Percentiles rank a stretch among this genome's conserved stretches.
Evolutionary conservation across 1,140 invertebrate genomes (phyloP).

Genomic region (Cydia splendana): DNA sequence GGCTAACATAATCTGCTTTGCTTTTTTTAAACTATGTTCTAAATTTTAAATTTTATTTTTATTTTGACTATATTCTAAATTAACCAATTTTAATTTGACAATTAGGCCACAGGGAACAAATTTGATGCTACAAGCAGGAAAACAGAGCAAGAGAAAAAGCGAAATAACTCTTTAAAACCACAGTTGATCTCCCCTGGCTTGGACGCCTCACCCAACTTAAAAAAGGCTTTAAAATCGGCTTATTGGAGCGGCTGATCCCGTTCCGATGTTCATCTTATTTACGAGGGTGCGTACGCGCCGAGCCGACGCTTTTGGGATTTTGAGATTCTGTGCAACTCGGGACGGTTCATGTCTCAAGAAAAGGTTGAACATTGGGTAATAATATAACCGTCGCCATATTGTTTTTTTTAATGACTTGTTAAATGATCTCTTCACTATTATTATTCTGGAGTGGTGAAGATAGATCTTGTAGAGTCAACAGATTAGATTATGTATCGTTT

Average conservation of each 20-base stretch:
- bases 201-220: slow-evolving; percentile 21
- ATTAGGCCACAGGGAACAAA: no score
- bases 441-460: no score
- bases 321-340: background rate
- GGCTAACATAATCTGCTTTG: no score
- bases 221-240: slow-evolving; percentile 31
- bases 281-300: slow-evolving; percentile 12
- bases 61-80: no score
- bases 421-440: no score
- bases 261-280: slow-evolving; percentile 32
- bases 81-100: no score
- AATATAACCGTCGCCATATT: background rate
- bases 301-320: background rate
- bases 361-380: background rate
- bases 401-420: no score
- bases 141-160: background rate
- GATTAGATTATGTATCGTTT: no score
- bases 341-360: background rate
- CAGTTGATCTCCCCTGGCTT: background rate
- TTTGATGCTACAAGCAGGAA: no score
- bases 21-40: no score
- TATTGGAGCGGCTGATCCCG: slow-evolving; percentile 26
- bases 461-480: no score
- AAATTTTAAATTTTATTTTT: no score
- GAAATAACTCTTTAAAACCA: background rate